Evolutionary conservation across 2,113 vertebrate species (phyloP).

Genomic region (Pogonocichla stellata): DNA sequence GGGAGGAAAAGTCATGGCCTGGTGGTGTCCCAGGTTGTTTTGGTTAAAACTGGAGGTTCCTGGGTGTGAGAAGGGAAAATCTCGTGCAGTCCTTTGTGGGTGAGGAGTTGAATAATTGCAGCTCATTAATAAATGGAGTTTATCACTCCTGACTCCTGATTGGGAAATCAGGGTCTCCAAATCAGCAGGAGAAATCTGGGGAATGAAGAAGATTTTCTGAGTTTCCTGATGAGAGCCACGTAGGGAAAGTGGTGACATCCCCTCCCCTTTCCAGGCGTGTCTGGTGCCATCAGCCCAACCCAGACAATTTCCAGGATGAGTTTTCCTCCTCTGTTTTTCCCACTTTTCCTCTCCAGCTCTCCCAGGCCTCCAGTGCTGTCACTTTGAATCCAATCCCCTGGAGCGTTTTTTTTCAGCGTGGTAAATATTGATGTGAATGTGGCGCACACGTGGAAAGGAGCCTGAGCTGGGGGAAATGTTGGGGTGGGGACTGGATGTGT

Average conservation of each 20-base stretch:
- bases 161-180: background rate
- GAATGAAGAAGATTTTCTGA: background rate
- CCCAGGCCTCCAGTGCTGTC: rapidly evolving
- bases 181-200: background rate
- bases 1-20: background rate
- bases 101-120: background rate
- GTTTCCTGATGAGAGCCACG: background rate
- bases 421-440: background rate
- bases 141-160: background rate
- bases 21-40: rapidly evolving
- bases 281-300: rapidly evolving
- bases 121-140: background rate
- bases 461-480: background rate
- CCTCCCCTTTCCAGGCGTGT: background rate
- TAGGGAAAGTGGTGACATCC: background rate
- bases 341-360: background rate
- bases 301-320: background rate
- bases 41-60: background rate
- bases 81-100: background rate
- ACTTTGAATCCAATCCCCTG: background rate
- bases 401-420: rapidly evolving
- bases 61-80: background rate
- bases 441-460: background rate
- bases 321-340: background rate
- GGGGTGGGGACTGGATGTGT: background rate